phyloP scores from a whole-genome alignment of 2,888 invertebrate species.

The Tortricodes alternella region DNA sequence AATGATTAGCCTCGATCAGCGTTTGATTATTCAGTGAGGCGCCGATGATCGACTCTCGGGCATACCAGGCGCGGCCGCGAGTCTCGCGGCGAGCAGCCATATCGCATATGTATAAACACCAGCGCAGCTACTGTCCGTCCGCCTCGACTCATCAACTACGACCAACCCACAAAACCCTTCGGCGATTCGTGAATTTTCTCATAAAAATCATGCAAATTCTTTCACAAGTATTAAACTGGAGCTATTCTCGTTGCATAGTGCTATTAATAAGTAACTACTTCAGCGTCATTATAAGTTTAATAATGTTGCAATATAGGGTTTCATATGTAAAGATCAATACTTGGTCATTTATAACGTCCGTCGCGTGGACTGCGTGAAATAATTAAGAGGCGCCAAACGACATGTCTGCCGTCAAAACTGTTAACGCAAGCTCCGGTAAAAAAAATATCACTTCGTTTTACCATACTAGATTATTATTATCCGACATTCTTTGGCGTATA shows the following conservation, averaged over 20 bases:
- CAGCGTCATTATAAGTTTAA: conserved; percentile 46
- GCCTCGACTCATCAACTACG: conserved; percentile 54
- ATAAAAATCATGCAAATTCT: conserved; percentile 46
- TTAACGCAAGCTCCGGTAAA: conserved; percentile 38
- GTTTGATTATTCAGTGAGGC: conserved; percentile 68
- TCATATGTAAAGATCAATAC: conserved; percentile 37
- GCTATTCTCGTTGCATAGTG: conserved; percentile 40
- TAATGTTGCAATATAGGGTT: conserved; percentile 39
- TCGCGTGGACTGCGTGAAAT: conserved; percentile 23
- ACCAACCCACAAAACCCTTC: conserved; percentile 56
- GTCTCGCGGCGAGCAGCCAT: conserved; percentile 53
- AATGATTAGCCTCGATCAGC: conserved; percentile 67
- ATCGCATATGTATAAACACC: no score
- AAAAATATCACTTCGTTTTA: conserved; percentile 46
- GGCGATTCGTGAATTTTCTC: conserved; percentile 48
- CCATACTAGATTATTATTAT: conserved; percentile 47
- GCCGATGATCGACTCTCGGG: conserved; percentile 63
- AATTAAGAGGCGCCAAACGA: conserved; percentile 31
- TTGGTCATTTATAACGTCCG: conserved; percentile 19
- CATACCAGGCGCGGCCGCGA: conserved; percentile 43
- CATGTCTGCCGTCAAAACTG: conserved; percentile 28
- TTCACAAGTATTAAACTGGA: conserved; percentile 38
- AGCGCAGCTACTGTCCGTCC: conserved; percentile 33
- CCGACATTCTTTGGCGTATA: conserved; percentile 55
- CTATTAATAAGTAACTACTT: conserved; percentile 40